These are phyloP conservation scores for Mustela erminea DNA, from an alignment of 2,797 vertebrate genomes.

Conservation along the genomic window DNA sequence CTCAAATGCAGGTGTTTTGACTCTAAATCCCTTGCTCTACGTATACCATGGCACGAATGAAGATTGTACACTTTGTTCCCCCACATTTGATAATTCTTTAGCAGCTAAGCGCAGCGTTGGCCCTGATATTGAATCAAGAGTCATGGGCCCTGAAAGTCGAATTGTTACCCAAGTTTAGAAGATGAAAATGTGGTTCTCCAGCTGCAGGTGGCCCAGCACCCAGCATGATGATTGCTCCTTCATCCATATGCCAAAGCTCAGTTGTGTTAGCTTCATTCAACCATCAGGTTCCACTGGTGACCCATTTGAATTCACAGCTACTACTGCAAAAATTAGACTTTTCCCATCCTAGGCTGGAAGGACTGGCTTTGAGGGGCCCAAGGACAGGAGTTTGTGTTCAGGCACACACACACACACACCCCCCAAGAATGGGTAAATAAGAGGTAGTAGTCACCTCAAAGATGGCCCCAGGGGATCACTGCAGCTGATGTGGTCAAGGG, in stretches of 20 bases:
- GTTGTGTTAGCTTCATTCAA: not conserved
- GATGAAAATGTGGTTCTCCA: not conserved
- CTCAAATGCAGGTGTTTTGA: not conserved
- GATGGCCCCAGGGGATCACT: not conserved
- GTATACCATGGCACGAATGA: too few relatives aligned
- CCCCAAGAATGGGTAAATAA: not conserved
- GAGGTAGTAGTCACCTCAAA: not conserved
- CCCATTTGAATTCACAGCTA: not conserved
- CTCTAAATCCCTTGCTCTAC: not conserved
- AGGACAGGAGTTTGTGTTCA: not conserved
- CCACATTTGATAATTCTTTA: not conserved
- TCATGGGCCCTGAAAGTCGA: not conserved
- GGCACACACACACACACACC: too few relatives aligned
- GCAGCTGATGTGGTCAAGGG: not conserved
- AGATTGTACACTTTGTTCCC: rapidly evolving
- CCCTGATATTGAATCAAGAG: not conserved
- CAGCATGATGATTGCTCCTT: not conserved
- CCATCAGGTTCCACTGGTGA: not conserved
- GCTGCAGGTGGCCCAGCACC: not conserved
- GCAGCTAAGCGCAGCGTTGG: not conserved
- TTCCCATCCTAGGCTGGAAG: not conserved
- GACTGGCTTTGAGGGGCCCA: not conserved
- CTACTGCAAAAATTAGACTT: not conserved
- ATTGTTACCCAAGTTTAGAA: not conserved
- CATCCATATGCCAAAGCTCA: not conserved